Evolutionary conservation across 2,113 vertebrate genomes (phyloP).

Genomic region (Cinclus cinclus): DNA sequence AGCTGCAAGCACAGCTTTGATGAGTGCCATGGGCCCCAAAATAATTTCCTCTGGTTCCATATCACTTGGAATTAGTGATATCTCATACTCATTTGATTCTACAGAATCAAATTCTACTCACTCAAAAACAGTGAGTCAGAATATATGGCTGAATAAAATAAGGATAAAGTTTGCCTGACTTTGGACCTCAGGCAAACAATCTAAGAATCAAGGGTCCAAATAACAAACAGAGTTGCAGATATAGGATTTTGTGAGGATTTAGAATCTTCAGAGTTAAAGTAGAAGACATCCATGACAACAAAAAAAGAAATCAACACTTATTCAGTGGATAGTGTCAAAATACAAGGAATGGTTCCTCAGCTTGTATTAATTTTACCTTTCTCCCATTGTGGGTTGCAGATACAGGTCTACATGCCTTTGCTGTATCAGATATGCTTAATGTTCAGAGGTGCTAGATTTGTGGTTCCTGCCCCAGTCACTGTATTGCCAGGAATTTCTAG

Average conservation of each 20-base stretch:
- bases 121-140: not conserved
- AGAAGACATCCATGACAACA: not conserved
- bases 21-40: not conserved
- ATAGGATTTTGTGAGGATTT: not conserved
- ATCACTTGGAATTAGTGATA: not conserved
- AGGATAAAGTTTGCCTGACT: not conserved
- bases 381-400: not conserved
- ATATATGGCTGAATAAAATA: not conserved
- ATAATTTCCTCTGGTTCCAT: not conserved
- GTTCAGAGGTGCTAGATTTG: not conserved
- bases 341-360: not conserved
- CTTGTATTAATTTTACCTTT: not conserved
- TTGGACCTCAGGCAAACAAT: not conserved
- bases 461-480: not conserved
- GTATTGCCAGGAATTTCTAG: not conserved
- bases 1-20: not conserved
- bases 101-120: not conserved
- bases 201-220: not conserved
- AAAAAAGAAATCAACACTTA: not conserved
- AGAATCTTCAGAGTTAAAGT: not conserved
- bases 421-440: not conserved
- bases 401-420: not conserved
- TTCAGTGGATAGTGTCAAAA: not conserved
- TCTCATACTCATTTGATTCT: not conserved
- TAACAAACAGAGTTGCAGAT: not conserved